Evolutionary conservation across 2,888 invertebrate genomes (phyloP).

Genomic region (Hirtodrosophila cameraria): DNA sequence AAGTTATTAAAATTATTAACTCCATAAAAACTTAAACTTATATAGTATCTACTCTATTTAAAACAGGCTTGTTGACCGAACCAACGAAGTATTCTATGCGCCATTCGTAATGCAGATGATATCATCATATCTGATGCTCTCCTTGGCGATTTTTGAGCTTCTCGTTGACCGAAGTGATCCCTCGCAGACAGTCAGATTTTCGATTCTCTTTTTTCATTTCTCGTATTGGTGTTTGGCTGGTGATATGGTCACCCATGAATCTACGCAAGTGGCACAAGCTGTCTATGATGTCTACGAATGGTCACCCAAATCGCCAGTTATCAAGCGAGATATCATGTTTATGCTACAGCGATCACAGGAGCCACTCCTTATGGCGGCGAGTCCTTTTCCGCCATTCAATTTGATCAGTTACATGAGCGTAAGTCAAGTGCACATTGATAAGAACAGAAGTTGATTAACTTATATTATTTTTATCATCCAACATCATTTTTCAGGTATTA

Average conservation of each 20-base stretch:
- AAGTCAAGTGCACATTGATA: too few relatives aligned
- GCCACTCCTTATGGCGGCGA: conserved; percentile 32
- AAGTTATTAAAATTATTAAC: neutral
- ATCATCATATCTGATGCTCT: conserved; percentile 29
- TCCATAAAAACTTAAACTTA: too few relatives aligned
- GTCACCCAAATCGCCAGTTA: neutral
- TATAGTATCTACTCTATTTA: too few relatives aligned
- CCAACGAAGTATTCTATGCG: conserved; percentile 39
- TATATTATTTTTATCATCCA: too few relatives aligned
- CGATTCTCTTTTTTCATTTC: conserved; percentile 36
- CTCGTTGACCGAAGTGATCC: conserved; percentile 38
- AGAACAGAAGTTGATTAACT: too few relatives aligned
- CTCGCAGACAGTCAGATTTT: conserved; percentile 34
- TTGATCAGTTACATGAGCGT: conserved; percentile 48
- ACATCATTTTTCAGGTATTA: conserved; percentile 32
- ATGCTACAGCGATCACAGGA: conserved; percentile 43
- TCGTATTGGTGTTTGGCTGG: conserved; percentile 48
- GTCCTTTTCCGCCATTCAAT: conserved; percentile 51
- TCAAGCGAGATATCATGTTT: conserved; percentile 33
- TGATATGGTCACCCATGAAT: conserved; percentile 48
- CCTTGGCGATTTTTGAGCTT: conserved; percentile 48
- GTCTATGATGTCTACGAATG: conserved; percentile 43
- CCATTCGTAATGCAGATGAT: conserved; percentile 47
- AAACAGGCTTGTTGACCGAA: conserved; percentile 24
- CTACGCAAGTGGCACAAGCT: conserved; percentile 36